A percentile compares a stretch with the other conserved stretches of the same genome.
These are phyloP conservation scores for Pitangus sulphuratus DNA, from an alignment of 2,797 vertebrate genomes.

Conservation along the genomic window DNA sequence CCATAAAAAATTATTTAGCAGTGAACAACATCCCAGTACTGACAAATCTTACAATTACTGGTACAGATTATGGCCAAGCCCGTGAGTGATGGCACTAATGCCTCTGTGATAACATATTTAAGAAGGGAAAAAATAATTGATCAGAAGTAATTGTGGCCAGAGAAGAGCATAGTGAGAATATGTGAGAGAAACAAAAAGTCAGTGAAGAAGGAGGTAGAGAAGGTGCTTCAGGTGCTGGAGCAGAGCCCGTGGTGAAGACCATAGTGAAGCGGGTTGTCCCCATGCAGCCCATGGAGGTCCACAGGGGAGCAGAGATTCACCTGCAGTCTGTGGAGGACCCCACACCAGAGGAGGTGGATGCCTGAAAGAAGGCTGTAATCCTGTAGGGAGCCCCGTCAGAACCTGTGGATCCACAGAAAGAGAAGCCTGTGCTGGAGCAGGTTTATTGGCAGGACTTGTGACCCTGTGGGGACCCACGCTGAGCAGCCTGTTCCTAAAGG, in stretches of 20 bases:
- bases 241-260: neutral
- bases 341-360: neutral
- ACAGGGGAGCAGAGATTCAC: fast-evolving
- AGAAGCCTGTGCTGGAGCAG: neutral
- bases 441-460: neutral
- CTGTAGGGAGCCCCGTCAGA: neutral
- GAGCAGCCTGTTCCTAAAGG: neutral
- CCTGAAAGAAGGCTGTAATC: neutral
- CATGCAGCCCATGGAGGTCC: neutral
- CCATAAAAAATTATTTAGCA: neutral
- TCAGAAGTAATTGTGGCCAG: neutral
- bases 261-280: neutral
- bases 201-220: neutral
- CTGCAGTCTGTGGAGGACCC: fast-evolving
- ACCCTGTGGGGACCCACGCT: no score
- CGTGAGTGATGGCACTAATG: neutral
- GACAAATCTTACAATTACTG: neutral
- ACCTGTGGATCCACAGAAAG: fast-evolving
- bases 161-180: neutral
- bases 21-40: neutral
- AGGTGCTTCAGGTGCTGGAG: neutral
- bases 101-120: neutral
- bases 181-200: neutral
- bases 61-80: fast-evolving
- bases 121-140: neutral